Evolutionary conservation across 2,797 vertebrate genomes (phyloP).

Genomic region (Lacerta agilis): DNA sequence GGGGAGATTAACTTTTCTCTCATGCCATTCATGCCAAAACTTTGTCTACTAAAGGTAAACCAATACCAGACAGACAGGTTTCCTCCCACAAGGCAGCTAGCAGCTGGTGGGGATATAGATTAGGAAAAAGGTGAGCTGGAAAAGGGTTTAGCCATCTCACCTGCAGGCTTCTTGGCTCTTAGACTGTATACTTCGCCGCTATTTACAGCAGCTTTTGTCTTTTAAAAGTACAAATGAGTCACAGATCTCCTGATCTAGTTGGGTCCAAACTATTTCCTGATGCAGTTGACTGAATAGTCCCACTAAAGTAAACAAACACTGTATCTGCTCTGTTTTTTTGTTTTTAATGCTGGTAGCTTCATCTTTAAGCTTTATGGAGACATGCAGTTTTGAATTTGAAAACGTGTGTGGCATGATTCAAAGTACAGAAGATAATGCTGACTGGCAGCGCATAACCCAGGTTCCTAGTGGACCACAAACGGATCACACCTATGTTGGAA

Average conservation of each 20-base stretch:
- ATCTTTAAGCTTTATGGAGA: conserved; percentile 89
- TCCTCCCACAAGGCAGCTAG: too few species aligned
- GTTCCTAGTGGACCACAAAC: conserved; percentile 78
- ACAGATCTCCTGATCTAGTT: background rate
- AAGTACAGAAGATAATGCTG: conserved; percentile 75
- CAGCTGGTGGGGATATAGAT: too few species aligned
- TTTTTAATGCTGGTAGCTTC: conserved; percentile 67
- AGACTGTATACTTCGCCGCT: too few species aligned
- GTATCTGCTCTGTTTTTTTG: background rate
- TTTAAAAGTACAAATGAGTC: background rate
- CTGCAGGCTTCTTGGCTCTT: background rate
- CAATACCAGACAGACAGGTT: too few species aligned
- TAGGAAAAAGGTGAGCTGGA: too few species aligned
- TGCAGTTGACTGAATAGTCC: background rate
- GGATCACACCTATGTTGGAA: conserved; percentile 88
- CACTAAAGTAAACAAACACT: background rate
- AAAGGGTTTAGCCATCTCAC: too few species aligned
- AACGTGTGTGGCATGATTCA: conserved; percentile 95
- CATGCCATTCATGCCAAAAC: too few species aligned
- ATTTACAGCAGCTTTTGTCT: background rate
- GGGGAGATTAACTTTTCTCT: too few species aligned
- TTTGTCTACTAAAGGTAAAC: too few species aligned
- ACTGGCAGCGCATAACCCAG: conserved; percentile 80
- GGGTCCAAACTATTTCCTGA: background rate
- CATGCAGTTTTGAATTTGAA: conserved; percentile 90